Percentiles rank a stretch among this genome's conserved stretches.
Evolutionary conservation across 2,888 invertebrate species (phyloP).

Genomic region (Acanthosepion pharaonis): DNA sequence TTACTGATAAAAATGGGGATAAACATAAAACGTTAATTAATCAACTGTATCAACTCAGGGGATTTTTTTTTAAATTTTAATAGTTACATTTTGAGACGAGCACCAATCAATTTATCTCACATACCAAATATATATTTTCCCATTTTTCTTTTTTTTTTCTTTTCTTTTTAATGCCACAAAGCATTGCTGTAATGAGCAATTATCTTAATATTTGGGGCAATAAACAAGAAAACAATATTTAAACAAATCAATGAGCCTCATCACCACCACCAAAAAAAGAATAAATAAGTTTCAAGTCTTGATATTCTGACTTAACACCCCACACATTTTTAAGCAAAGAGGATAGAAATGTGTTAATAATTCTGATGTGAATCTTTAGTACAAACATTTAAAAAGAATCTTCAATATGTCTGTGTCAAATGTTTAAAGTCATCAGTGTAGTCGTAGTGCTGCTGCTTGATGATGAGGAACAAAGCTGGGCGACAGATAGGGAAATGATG

Average conservation of each 20-base stretch:
- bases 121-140: background rate
- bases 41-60: background rate
- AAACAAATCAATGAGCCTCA: background rate
- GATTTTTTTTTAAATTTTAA: background rate
- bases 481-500: slow-evolving; percentile 33
- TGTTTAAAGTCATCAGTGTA: background rate
- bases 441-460: background rate
- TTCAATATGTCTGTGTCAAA: background rate
- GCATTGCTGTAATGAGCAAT: background rate
- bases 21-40: background rate
- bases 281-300: too few species aligned
- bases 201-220: background rate
- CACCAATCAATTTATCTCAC: background rate
- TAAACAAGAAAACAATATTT: background rate
- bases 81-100: background rate
- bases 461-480: background rate
- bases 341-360: too few species aligned
- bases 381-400: background rate
- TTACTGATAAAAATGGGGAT: background rate
- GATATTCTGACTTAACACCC: too few species aligned
- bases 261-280: too few species aligned
- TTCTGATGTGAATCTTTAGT: too few species aligned
- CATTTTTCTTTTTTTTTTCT: background rate
- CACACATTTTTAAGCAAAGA: too few species aligned
- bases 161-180: too few species aligned